These are phyloP conservation scores for Echiichthys vipera DNA, from an alignment of 2,797 vertebrate species.

Conservation along the genomic window DNA sequence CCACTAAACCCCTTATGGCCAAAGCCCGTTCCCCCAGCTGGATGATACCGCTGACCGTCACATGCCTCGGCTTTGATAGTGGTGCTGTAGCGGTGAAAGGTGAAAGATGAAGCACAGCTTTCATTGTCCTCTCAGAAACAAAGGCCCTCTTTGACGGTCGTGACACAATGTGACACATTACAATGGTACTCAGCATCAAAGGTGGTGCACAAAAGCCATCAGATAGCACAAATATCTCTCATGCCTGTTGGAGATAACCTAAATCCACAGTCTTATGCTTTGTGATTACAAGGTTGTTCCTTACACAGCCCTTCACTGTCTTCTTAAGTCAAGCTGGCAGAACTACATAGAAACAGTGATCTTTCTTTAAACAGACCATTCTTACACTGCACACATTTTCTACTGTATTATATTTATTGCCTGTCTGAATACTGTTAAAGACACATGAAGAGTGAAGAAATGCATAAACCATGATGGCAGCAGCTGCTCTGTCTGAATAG, in stretches of 20 bases:
- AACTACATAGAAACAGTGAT: conserved; percentile 12
- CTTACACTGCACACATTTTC: conserved; percentile 14
- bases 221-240: conserved; percentile 20
- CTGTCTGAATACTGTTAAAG: conserved; percentile 40
- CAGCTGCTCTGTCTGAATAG: conserved; percentile 50
- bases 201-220: background rate
- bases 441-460: conserved; percentile 41
- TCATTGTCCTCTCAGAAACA: conserved; percentile 67
- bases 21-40: conserved; percentile 45
- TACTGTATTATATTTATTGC: conserved; percentile 28
- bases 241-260: background rate
- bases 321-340: background rate
- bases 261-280: background rate
- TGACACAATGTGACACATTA: conserved; percentile 44
- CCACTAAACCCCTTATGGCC: conserved; percentile 18
- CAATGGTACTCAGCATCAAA: conserved; percentile 66
- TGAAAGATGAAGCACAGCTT: conserved; percentile 61
- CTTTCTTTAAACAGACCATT: conserved; percentile 25
- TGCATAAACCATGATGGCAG: conserved; percentile 72
- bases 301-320: background rate
- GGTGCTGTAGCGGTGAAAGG: conserved; percentile 48
- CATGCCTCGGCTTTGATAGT: conserved; percentile 67
- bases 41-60: conserved; percentile 50
- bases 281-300: background rate
- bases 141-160: conserved; percentile 59